Evolutionary conservation across 2,797 vertebrate species (phyloP), one percentile per base, ranked within the genome.

Genomic region (Periophthalmus magnuspinnatus): DNA sequence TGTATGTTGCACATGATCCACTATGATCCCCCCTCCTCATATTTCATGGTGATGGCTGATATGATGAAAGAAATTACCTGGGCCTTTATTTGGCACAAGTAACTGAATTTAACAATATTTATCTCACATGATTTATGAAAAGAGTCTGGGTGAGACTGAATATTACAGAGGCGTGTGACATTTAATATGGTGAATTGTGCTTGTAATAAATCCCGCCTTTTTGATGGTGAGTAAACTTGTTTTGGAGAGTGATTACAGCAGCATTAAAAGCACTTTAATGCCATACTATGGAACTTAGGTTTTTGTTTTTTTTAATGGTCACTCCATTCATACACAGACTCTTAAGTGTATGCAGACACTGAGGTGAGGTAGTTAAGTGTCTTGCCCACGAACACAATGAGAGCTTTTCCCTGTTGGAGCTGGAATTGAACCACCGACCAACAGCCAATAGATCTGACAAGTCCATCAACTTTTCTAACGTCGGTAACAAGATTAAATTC

Each of bases 231-330:
- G 54, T 79, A 58, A 76, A 48, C 74, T 74, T 76, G 72, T 87
- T 86, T 80, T 84, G 59, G 79, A 60, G 60, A 67, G 32, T 70
- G 36, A 74, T 57, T 67, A 67, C 16, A 73, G 66, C 55, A 6
- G 9, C 73, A 81, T 84, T 85, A 80, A 70, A 50, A 79, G 78
- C 66, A 79, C 58, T 79, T 81, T 79, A n/a, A n/a, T n/a, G n/a
- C n/a, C n/a, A n/a, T n/a, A 52, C 28, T 70, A 60, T 75, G 62
- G 50, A 67, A n/a, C n/a, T n/a, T n/a, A n/a, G n/a, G n/a, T n/a
- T n/a, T n/a, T n/a, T n/a, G n/a, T n/a, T n/a, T n/a, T n/a, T n/a
- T n/a, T n/a, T n/a, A n/a, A n/a, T n/a, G n/a, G n/a, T n/a, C n/a
- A n/a, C n/a, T n/a, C n/a, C n/a, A n/a, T n/a, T n/a, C n/a, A n/a